Evolutionary conservation across 2,113 vertebrate species (phyloP), one percentile per base, ranked within the genome.

Genomic region (Penelope pileata): DNA sequence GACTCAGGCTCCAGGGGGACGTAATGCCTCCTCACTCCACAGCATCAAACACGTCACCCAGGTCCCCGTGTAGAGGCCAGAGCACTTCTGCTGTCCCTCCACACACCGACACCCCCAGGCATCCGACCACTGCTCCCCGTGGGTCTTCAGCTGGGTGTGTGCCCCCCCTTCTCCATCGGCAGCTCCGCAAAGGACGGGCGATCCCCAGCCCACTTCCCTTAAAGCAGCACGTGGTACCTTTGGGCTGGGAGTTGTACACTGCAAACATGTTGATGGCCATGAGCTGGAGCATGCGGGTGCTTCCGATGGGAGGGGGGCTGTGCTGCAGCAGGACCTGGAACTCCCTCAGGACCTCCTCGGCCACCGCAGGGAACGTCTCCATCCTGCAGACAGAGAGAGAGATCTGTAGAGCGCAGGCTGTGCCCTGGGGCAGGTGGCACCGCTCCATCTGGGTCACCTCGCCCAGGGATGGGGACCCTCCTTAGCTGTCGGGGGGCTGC

Each of bases 221-320:
- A 17, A n/a, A 64, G 73, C 88, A 74, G 68, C 42, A 53, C 19
- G 8, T 74, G 94, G 96, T 98, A 99, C 99, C 99, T 99, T 98
- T 98, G 95, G 98, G 96, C 96, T 99, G 99, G 14, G 98, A 98
- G 90, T 99, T 98, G 97, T 99, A 98, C 60, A 99, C 98, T 47
- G 99, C 99, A 93, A 99, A 99, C 99, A 99, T 99, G 98, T 99
- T 99, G 98, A 99, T 99, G 56, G 99, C 99, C 97, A 99, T 98
- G 45, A 99, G 99, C 97, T 99, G 99, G 70, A 99, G 97, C 98
- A 99, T 98, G 81, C 99, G 98, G 38, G 98, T 98, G 96, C 98
- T 99, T 94, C 99, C 99, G 36, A 99, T 96, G 40, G 98, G 98
- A 40, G 98, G 98, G 4, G 99, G 99, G 92, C 99, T 99, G 87